A percentile compares a stretch with the other conserved stretches of the same genome.
These are phyloP conservation scores for Eugnorisma glareosa DNA, from an alignment of 2,888 invertebrate genomes.

Conservation along the genomic window DNA sequence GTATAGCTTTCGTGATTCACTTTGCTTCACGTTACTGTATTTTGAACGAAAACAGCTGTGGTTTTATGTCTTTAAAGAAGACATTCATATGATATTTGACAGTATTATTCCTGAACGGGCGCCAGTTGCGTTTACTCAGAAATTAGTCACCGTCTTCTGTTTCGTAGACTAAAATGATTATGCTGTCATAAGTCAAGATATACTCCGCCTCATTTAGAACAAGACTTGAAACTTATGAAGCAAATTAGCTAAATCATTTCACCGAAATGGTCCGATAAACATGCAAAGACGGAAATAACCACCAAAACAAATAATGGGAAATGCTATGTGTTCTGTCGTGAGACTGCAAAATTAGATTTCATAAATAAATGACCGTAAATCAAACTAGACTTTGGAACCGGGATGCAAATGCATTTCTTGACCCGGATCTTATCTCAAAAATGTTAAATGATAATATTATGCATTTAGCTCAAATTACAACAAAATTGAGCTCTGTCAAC, in stretches of 20 bases:
- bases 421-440: conserved; percentile 25
- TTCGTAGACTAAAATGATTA: conserved; percentile 49
- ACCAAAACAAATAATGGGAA: conserved; percentile 10
- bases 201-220: conserved; percentile 41
- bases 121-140: conserved; percentile 54
- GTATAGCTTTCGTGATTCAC: conserved; percentile 57
- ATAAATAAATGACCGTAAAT: neutral
- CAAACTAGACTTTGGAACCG: conserved; percentile 4
- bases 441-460: conserved; percentile 7
- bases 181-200: conserved; percentile 41
- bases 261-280: conserved; percentile 8
- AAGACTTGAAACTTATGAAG: conserved; percentile 20
- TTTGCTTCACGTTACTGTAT: conserved; percentile 31
- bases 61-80: conserved; percentile 56
- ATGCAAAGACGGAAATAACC: neutral
- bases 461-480: conserved; percentile 16
- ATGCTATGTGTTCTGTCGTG: neutral
- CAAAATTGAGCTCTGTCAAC: conserved; percentile 11
- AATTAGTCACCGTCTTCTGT: conserved; percentile 58
- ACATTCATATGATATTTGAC: conserved; percentile 50
- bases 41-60: conserved; percentile 63
- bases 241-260: conserved; percentile 14
- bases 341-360: neutral
- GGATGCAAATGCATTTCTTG: conserved; percentile 22
- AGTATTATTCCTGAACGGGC: conserved; percentile 36